A percentile compares a stretch with the other conserved stretches of the same genome.
phyloP scores from a whole-genome alignment of 2,888 invertebrate species.

The Diogma glabrata region DNA sequence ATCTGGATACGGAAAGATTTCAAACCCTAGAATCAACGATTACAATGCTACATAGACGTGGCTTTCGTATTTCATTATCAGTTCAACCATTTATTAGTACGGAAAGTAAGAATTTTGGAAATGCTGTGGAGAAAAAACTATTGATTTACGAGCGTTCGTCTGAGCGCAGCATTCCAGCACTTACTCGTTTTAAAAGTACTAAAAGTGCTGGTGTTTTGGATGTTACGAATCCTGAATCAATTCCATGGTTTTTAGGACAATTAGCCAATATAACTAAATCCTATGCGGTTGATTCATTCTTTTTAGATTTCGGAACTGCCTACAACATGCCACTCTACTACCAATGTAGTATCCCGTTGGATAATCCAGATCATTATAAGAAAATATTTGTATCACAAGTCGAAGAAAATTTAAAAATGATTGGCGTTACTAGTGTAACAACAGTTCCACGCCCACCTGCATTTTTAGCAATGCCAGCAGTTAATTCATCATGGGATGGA shows the following conservation, averaged over 20 bases:
- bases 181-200: constrained; percentile 70
- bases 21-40: constrained; percentile 66
- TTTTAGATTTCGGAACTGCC: constrained; percentile 68
- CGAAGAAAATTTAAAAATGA: constrained; percentile 49
- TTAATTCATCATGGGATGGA: constrained; percentile 81
- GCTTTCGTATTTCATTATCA: constrained; percentile 79
- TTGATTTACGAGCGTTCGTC: constrained; percentile 69
- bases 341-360: constrained; percentile 57
- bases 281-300: constrained; percentile 76
- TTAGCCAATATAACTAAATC: constrained; percentile 56
- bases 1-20: constrained; percentile 67
- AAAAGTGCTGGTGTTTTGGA: constrained; percentile 77
- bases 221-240: constrained; percentile 68
- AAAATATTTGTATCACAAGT: constrained; percentile 56
- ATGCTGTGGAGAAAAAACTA: constrained; percentile 62
- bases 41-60: constrained; percentile 67
- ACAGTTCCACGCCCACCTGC: constrained; percentile 71
- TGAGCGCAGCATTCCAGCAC: constrained; percentile 66
- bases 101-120: constrained; percentile 70
- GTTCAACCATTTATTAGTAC: constrained; percentile 84
- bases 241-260: constrained; percentile 68
- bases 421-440: constrained; percentile 76
- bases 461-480: constrained; percentile 75
- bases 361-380: constrained; percentile 75
- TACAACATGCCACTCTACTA: constrained; percentile 81